Base-by-base conservation (phyloP, 2,113 vertebrate genomes). In the Phainopepla nitens region DNA sequence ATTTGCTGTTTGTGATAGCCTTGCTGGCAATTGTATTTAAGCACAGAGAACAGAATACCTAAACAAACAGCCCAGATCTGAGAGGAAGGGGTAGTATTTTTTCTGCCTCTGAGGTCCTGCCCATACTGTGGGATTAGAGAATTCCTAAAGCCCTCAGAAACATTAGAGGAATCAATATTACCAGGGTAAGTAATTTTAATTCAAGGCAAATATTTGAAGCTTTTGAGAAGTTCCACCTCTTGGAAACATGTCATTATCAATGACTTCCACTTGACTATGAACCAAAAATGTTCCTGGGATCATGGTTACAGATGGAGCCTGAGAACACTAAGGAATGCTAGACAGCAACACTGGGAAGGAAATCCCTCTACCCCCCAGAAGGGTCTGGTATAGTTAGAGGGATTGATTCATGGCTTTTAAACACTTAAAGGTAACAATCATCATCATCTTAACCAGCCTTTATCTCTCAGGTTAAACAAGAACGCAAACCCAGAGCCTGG, bases 281-380 rank as follows among this genome's bases (percentile, higher is more conserved):
- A 78, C 3, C 15, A 65, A 42, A 62, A 28, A 70, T 42, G 7
- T 42, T 84, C 45, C 68, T 7, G 10, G 29, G 47, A 31, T 60
- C 56, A 10, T 6, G 15, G 61, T 47, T 75, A 53, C 28, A 73
- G 47, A 51, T 0, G 1, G 49, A 89, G 42, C n/a, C 39, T 61
- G 50, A 76, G 29, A 71, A 78, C 39, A 71, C 5, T 18, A 75
- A 71, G 20, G 41, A 68, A 65, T 1, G 1, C 42, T 29, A 17
- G 21, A 33, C 16, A 53, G 7, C 31, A 17, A 33, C 24, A 42
- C 15, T 3, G 2, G 56, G 41, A 78, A 87, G n/a, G 36, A 91
- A 73, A 19, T 4, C 41, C 29, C 42, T 7, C 9, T 5, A 8
- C 0, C 9, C 15, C 9, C 3, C 31, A 5, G 8, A 82, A 47